phyloP scores from a whole-genome alignment of 2,888 invertebrate species.

The Oscheius sp. region DNA sequence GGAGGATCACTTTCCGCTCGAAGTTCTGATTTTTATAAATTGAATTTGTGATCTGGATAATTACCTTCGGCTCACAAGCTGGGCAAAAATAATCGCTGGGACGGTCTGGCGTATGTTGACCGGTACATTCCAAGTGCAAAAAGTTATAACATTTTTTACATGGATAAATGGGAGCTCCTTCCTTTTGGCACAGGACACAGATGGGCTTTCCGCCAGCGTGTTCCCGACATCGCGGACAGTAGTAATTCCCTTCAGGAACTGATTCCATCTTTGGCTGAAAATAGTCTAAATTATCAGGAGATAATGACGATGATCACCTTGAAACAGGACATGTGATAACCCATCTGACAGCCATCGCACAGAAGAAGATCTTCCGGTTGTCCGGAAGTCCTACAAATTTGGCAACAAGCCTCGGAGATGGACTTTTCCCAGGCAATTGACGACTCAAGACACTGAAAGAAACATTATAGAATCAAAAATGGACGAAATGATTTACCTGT shows the following conservation, averaged over 20 bases:
- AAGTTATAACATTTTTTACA: slow-evolving; percentile 40
- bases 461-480: background rate
- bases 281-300: background rate
- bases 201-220: slow-evolving; percentile 89
- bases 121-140: slow-evolving; percentile 40
- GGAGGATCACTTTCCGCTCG: slow-evolving; percentile 39
- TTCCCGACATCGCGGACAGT: slow-evolving; percentile 87
- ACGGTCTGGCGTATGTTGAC: slow-evolving; percentile 23
- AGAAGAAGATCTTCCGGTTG: slow-evolving; percentile 92
- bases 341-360: slow-evolving; percentile 97
- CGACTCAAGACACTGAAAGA: slow-evolving; percentile 86
- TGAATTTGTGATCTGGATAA: too few relatives aligned
- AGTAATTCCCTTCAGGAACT: slow-evolving; percentile 98
- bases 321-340: slow-evolving; percentile 98
- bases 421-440: slow-evolving; percentile 98
- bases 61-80: slow-evolving; percentile 32
- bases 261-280: slow-evolving; percentile 87
- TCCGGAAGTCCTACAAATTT: slow-evolving; percentile 95
- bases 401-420: slow-evolving; percentile 90
- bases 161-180: slow-evolving; percentile 36
- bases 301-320: too few relatives aligned
- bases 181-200: slow-evolving; percentile 85
- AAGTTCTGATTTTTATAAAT: background rate
- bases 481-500: slow-evolving; percentile 26
- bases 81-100: slow-evolving; percentile 32